Percentiles rank a stretch among this genome's conserved stretches.
These are phyloP conservation scores for Syngnathus floridae DNA, from an alignment of 2,113 vertebrate species.

Conservation along the genomic window DNA sequence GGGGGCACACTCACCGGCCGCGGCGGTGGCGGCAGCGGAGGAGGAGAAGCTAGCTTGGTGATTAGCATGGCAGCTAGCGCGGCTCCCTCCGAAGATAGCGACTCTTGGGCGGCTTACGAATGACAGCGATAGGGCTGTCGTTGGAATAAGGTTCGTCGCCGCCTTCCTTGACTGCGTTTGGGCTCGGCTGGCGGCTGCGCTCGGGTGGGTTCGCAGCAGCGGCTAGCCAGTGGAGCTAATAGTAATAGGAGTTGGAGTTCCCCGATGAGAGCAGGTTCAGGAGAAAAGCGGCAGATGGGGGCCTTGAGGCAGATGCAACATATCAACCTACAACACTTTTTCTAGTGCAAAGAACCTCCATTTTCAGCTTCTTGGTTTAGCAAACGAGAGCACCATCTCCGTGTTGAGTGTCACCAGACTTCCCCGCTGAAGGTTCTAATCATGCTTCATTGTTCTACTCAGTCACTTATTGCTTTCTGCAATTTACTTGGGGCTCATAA, in stretches of 20 bases:
- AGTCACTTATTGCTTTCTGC: background rate
- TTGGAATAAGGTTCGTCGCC: background rate
- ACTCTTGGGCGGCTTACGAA: conserved; percentile 42
- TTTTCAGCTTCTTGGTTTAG: background rate
- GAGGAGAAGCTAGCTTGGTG: conserved; percentile 48
- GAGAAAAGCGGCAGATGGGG: conserved; percentile 6
- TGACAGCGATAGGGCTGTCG: conserved; percentile 44
- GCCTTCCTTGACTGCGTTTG: conserved; percentile 15
- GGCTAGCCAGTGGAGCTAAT: conserved; percentile 43
- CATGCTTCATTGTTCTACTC: background rate
- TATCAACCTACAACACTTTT: background rate
- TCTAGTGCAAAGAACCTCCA: background rate
- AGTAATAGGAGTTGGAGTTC: background rate
- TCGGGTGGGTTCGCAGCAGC: conserved; percentile 45
- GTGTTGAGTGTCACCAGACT: background rate
- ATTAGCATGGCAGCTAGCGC: conserved; percentile 6
- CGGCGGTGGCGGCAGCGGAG: background rate
- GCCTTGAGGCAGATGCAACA: conserved; percentile 36
- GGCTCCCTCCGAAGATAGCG: conserved; percentile 42
- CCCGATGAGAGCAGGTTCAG: conserved; percentile 3
- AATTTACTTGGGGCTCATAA: background rate
- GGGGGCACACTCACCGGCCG: conserved; percentile 11
- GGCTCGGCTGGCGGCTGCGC: conserved; percentile 25
- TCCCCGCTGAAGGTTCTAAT: background rate
- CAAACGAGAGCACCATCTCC: background rate